Conservation (phyloP, 2,888 invertebrate species). For the Calameuta pallipes region DNA sequence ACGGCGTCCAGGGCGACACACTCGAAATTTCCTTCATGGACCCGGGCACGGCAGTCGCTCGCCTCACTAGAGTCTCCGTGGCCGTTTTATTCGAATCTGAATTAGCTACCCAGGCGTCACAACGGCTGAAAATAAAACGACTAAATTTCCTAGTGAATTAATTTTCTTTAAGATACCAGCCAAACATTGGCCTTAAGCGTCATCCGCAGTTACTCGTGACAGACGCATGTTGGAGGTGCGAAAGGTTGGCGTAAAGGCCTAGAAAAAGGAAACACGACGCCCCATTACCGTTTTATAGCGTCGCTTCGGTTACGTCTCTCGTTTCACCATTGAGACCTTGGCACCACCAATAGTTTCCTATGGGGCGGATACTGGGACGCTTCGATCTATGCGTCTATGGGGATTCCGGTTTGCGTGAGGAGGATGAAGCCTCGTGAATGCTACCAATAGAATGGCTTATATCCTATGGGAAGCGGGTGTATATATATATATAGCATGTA, state of each 20-base stretch:
- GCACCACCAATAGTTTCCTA: slow-evolving; percentile 62
- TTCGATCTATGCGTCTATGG: slow-evolving; percentile 47
- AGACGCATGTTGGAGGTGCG: background rate
- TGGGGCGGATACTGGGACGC: slow-evolving; percentile 35
- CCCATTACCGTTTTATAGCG: slow-evolving; percentile 64
- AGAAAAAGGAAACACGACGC: slow-evolving; percentile 64
- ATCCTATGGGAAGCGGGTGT: background rate
- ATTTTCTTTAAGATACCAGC: background rate
- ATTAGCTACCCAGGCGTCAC: background rate
- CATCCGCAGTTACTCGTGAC: background rate
- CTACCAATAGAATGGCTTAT: background rate
- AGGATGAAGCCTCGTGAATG: background rate
- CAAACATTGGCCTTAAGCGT: background rate
- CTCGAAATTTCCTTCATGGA: slow-evolving; percentile 14
- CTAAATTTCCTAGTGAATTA: background rate
- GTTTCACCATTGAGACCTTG: slow-evolving; percentile 64
- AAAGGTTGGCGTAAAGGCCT: slow-evolving; percentile 29
- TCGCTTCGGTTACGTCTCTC: slow-evolving; percentile 63
- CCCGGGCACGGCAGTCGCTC: background rate
- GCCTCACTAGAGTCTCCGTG: background rate
- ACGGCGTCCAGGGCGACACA: slow-evolving; percentile 30
- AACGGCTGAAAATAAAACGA: background rate
- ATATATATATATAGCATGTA: background rate
- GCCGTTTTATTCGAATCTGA: background rate
- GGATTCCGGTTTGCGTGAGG: background rate